Evolutionary conservation across 2,888 invertebrate species (phyloP), one percentile per base, ranked within the genome.

Genomic region (Hypena proboscidalis): DNA sequence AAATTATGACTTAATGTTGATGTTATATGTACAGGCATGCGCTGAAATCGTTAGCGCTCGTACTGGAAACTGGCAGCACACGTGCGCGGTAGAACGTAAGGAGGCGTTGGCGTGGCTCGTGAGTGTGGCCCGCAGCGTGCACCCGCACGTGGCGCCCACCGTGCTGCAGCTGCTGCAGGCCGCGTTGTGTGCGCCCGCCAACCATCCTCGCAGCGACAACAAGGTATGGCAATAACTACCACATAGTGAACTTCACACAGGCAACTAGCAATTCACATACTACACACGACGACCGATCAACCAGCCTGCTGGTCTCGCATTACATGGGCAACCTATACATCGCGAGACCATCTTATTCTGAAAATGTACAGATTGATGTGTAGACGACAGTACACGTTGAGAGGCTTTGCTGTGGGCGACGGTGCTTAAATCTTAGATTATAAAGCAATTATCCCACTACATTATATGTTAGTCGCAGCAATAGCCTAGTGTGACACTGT

Each of bases 1-100:
- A n/a, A n/a, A n/a, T n/a, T n/a, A n/a, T n/a, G n/a, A n/a, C n/a
- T n/a, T n/a, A n/a, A n/a, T n/a, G n/a, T n/a, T n/a, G n/a, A n/a
- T n/a, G n/a, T n/a, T n/a, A 13, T 4, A 6, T 8, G n/a, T 5
- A 0, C 60, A 91, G 81, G 95, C 96, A 2, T 98, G 98, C 68
- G 94, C 96, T 34, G 99, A 99, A 82, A 97, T 99, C 43, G 98
- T 98, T 20, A 94, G 95, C 35, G 94, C 95, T 36, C 95, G 99
- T 37, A 97, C 98, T 0, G 95, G 96, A 60, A 99, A 99, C 90
- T 99, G 99, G 99, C 98, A 99, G 83, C 93, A 95, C 73, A 96
- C 96, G 78, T 98, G 97, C 73, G 82, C 93, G 1, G 92, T 93
- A 20, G 95, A 96, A 68, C 94, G 95, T 15, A 91, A 92, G 60